These are phyloP conservation scores for Phrynocephalus guinanensis DNA, from an alignment of 2,797 vertebrate genomes.

Conservation along the genomic window DNA sequence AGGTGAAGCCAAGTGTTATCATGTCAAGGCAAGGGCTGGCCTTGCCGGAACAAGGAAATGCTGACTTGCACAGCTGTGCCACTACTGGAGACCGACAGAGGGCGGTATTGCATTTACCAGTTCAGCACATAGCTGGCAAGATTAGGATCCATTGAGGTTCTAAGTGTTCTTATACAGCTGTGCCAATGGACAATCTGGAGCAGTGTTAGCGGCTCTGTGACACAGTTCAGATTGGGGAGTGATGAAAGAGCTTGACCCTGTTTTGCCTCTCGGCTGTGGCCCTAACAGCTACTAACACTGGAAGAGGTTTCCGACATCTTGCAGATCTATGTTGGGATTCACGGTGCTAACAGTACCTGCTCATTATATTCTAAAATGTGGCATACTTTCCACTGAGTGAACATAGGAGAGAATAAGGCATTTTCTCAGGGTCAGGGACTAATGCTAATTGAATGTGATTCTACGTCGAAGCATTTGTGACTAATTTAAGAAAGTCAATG, in stretches of 20 bases:
- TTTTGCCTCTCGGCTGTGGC: not conserved
- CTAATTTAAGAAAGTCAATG: constrained; percentile 13
- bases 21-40: too few species aligned
- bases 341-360: constrained; percentile 19
- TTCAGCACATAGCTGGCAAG: not conserved
- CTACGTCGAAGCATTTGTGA: constrained; percentile 19
- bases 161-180: not conserved
- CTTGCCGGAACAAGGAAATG: not conserved
- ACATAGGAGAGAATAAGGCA: constrained; percentile 5
- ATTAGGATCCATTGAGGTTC: not conserved
- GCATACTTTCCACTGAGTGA: constrained; percentile 9
- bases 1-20: too few species aligned
- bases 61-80: not conserved
- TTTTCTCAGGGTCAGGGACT: constrained; percentile 30
- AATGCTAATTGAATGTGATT: constrained; percentile 40
- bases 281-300: not conserved
- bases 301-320: not conserved
- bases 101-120: not conserved
- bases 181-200: not conserved
- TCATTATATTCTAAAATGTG: constrained; percentile 28
- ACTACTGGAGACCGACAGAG: not conserved
- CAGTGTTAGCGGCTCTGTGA: not conserved
- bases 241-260: not conserved
- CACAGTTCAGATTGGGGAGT: not conserved
- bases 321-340: not conserved